Conservation (phyloP, 1,140 invertebrate species). For the Aporrectodea caliginosa region DNA sequence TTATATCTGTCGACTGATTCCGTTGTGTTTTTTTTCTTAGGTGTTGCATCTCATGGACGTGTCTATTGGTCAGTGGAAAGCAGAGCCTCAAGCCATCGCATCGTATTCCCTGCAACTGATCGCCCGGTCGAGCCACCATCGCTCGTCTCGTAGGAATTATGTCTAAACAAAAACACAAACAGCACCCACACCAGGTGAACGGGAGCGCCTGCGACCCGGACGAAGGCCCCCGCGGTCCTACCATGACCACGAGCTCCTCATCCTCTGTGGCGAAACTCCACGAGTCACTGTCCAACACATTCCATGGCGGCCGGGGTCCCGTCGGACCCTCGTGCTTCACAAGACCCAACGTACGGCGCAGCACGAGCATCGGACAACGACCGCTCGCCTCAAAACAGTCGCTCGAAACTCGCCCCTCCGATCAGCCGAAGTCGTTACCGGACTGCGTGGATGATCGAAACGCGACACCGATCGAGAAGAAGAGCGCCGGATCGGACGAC, state of each 20-base stretch:
- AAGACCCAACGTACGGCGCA: not conserved
- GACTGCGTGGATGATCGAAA: not conserved
- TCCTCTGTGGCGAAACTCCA: not conserved
- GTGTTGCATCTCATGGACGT: too few relatives aligned
- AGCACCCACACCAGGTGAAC: too few relatives aligned
- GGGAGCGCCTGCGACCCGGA: not conserved
- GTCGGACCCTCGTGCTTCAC: not conserved
- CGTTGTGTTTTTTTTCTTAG: too few relatives aligned
- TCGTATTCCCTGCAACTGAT: too few relatives aligned
- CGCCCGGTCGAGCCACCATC: too few relatives aligned
- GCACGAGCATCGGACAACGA: not conserved
- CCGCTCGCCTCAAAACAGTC: not conserved
- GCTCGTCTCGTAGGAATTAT: too few relatives aligned
- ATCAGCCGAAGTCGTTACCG: too few relatives aligned
- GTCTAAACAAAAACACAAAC: too few relatives aligned
- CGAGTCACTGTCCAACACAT: not conserved
- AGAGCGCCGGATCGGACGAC: not conserved
- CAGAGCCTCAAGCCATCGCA: too few relatives aligned
- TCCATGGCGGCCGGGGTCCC: not conserved
- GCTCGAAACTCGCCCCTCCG: too few relatives aligned
- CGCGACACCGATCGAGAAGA: not conserved
- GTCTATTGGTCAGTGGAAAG: too few relatives aligned
- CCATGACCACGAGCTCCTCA: not conserved
- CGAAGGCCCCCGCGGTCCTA: not conserved
- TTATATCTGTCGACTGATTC: too few relatives aligned